Evolutionary conservation across 2,113 vertebrate genomes (phyloP).

Genomic region (Paraplagusia blochii): DNA sequence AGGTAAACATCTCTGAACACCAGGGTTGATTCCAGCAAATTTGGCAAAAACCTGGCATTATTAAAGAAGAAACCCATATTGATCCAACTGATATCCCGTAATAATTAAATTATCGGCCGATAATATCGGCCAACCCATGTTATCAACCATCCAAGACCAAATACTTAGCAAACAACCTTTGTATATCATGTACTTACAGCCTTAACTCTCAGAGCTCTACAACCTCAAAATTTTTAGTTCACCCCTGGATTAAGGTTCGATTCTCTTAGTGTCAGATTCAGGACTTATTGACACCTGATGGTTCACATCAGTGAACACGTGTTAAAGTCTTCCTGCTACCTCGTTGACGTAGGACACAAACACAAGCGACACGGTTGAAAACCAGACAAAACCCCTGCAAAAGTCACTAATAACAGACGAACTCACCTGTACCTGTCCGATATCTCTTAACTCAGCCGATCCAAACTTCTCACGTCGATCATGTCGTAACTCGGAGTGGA

Average conservation of each 20-base stretch:
- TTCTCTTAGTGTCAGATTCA: conserved; percentile 4
- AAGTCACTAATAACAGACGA: neutral
- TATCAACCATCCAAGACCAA: no score
- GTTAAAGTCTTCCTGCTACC: neutral
- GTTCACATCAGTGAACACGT: conserved; percentile 47
- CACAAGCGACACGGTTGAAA: neutral
- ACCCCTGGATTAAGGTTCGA: neutral
- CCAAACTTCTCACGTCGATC: conserved; percentile 38
- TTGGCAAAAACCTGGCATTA: no score
- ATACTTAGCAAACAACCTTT: no score
- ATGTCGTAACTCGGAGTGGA: conserved; percentile 27
- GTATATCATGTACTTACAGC: no score
- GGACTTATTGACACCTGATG: conserved; percentile 37
- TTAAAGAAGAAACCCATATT: no score
- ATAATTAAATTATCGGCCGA: no score
- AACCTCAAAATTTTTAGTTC: no score
- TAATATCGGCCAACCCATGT: no score
- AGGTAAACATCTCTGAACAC: no score
- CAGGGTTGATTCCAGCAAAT: no score
- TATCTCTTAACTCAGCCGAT: conserved; percentile 37
- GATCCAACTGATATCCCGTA: no score
- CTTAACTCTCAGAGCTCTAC: no score
- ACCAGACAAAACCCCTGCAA: accelerated
- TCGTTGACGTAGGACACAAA: neutral
- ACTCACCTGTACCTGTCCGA: conserved; percentile 41